Evolutionary conservation across 2,888 invertebrate species (phyloP), one percentile per base, ranked within the genome.

Genomic region (Pyrocoelia pectoralis): DNA sequence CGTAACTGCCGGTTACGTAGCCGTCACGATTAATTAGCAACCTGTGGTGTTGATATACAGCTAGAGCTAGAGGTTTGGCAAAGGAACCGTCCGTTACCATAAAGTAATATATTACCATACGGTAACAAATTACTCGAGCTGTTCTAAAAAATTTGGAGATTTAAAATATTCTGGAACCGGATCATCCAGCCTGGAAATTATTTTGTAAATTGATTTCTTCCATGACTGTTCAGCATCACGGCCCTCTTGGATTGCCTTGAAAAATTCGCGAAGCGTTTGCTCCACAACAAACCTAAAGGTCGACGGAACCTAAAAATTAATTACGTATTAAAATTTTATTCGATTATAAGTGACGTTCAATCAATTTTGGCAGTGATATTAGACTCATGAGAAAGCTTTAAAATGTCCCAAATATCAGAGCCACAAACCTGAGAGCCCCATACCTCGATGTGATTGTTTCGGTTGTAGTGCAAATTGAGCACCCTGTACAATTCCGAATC

Each of bases 121-220:
- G 72, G 73, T 69, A 73, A 75, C 75, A 72, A 75, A 80, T 87
- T 89, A 97, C 89, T 97, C 97, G 80, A 99, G 89, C 83, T 97
- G 97, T 83, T 98, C 98, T 84, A 99, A 91, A 88, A 99, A 99
- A 87, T 98, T 97, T 74, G 98, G 97, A 78, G 97, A 95, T 84
- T 99, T 99, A 89, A 99, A 99, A 87, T 97, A 98, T 82, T 99
- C 99, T 73, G 99, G 99, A 77, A 99, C 95, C 70, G 94, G 93
- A 84, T 98, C 98, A 86, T 99, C 99, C 84, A 99, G 88, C 81
- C 98, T 91, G 77, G 98, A 97, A 84, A 99, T 99, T 79, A 99
- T 93, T 84, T 99, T 99, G 89, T 99, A 99, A 84, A 99, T 99
- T 78, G 97, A 93, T 84, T 99, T 99, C 87, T 99, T 99, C 99